Conservation (phyloP, 2,888 invertebrate species). For the Pachydiplax longipennis region DNA sequence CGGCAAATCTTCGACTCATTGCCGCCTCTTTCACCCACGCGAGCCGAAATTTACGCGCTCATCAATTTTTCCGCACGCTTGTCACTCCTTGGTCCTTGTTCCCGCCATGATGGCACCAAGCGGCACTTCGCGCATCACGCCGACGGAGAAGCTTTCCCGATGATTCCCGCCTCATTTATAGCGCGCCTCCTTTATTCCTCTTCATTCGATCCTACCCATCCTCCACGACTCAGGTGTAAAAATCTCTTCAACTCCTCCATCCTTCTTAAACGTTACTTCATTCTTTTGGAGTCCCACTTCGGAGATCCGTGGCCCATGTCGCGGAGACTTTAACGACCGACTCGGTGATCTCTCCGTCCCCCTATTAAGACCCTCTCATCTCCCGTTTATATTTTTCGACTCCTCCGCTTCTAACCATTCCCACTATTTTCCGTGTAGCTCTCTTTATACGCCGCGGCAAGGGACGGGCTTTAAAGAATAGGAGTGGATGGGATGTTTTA, state of each 20-base stretch:
- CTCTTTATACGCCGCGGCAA: background rate
- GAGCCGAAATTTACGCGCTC: background rate
- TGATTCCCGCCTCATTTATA: background rate
- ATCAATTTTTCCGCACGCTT: background rate
- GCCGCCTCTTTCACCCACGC: background rate
- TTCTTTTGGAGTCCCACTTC: background rate
- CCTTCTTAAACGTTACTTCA: background rate
- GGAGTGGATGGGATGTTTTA: background rate
- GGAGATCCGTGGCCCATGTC: background rate
- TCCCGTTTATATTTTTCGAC: background rate
- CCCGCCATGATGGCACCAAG: background rate
- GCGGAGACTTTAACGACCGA: background rate
- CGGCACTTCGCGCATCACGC: background rate
- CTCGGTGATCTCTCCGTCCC: background rate
- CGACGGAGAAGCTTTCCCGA: background rate
- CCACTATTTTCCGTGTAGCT: background rate
- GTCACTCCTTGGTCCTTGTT: background rate
- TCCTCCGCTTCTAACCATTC: background rate
- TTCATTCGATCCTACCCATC: background rate
- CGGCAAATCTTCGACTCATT: background rate
- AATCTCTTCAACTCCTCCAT: background rate
- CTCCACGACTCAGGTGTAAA: background rate
- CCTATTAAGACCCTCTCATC: background rate
- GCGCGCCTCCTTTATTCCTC: background rate
- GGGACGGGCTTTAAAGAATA: background rate